phyloP scores from a whole-genome alignment of 1,140 invertebrate genomes.

The Reticulitermes speratus region DNA sequence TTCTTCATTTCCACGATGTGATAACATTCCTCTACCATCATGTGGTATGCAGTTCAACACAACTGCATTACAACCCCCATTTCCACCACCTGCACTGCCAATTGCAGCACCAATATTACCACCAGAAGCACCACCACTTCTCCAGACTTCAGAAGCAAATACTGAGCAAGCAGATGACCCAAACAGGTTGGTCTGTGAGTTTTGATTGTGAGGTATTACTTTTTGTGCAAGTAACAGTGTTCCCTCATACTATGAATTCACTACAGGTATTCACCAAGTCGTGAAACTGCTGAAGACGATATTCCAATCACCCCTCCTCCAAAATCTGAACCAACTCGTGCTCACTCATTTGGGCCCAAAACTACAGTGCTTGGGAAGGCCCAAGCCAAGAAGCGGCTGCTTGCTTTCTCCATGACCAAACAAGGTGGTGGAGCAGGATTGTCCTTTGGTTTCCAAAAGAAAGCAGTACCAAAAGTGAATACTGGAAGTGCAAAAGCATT shows the following conservation, averaged over 20 bases:
- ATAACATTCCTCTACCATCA: conserved; percentile 27
- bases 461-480: conserved; percentile 7
- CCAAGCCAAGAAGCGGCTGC: conserved; percentile 45
- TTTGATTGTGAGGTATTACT: not conserved
- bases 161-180: not conserved
- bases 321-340: not conserved
- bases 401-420: conserved; percentile 46
- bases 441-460: conserved; percentile 29
- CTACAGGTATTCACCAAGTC: conserved; percentile 31
- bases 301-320: not conserved
- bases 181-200: not conserved
- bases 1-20: not conserved
- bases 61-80: not conserved
- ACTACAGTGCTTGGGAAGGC: conserved; percentile 40
- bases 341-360: not conserved
- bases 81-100: conserved; percentile 1
- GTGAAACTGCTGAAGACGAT: conserved; percentile 29
- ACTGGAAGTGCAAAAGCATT: not conserved
- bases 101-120: not conserved
- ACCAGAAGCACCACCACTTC: not conserved
- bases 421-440: conserved; percentile 31
- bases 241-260: not conserved
- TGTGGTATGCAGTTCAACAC: not conserved
- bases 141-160: not conserved
- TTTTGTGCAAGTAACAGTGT: not conserved